phyloP scores from a whole-genome alignment of 2,888 invertebrate species.

The Ormyrus thymus region DNA sequence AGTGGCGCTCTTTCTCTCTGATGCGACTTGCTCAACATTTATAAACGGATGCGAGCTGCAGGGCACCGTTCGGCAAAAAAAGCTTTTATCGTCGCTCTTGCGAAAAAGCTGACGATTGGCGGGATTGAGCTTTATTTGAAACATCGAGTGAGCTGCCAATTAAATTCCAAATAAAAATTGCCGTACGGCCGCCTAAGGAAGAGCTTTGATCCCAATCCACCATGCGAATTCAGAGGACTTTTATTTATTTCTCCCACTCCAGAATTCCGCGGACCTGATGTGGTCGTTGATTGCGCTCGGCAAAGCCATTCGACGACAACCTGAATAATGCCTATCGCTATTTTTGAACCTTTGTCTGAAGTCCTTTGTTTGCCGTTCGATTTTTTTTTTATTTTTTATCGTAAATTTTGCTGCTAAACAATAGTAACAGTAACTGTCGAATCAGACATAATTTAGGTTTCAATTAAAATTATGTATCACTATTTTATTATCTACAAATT shows the following conservation, averaged over 20 bases:
- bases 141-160: constrained; percentile 64
- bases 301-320: too few species aligned
- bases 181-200: constrained; percentile 10
- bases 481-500: too few species aligned
- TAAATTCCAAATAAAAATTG: constrained; percentile 61
- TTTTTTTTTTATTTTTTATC: too few species aligned
- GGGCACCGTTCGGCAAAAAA: constrained; percentile 13
- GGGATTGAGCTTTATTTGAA: constrained; percentile 69
- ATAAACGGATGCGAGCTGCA: constrained; percentile 21
- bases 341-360: too few species aligned
- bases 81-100: constrained; percentile 48
- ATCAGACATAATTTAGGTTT: too few species aligned
- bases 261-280: background rate
- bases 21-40: background rate
- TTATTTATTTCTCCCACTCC: background rate
- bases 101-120: constrained; percentile 57
- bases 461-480: too few species aligned
- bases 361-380: too few species aligned
- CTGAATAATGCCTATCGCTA: too few species aligned
- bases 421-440: too few species aligned
- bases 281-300: too few species aligned
- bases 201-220: constrained; percentile 19
- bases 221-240: background rate
- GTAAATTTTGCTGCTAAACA: too few species aligned
- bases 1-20: constrained; percentile 58